Evolutionary conservation across 2,113 vertebrate genomes (phyloP).

Genomic region (Sclerurus mexicanus): DNA sequence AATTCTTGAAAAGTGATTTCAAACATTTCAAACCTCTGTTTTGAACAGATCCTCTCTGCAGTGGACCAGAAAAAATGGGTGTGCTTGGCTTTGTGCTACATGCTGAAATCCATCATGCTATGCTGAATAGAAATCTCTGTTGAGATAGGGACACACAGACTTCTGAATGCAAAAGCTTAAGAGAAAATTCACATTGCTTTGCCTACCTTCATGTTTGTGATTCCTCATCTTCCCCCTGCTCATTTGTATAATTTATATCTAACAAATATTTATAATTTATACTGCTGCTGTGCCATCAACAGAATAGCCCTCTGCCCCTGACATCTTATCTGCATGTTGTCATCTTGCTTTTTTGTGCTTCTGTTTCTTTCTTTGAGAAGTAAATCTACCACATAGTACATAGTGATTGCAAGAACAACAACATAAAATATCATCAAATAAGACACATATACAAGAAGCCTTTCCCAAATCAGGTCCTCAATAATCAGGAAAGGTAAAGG

Average conservation of each 20-base stretch:
- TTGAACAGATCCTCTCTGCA: background rate
- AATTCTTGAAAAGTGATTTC: background rate
- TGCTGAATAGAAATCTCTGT: background rate
- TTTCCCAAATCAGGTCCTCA: background rate
- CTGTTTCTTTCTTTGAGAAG: background rate
- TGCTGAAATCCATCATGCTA: background rate
- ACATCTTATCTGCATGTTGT: rapidly evolving
- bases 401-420: background rate
- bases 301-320: background rate
- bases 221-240: background rate
- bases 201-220: background rate
- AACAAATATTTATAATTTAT: background rate
- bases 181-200: background rate
- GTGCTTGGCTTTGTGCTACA: background rate
- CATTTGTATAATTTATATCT: background rate
- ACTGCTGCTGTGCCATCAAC: background rate
- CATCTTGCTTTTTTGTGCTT: background rate
- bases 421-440: background rate
- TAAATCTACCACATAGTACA: background rate
- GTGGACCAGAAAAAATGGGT: background rate
- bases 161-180: background rate
- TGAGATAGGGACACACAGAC: background rate
- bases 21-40: background rate
- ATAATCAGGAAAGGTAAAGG: background rate
- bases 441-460: background rate